Percentiles rank a stretch among this genome's conserved stretches.
Conservation (phyloP, 2,888 invertebrate genomes). For the Tachina fera region DNA sequence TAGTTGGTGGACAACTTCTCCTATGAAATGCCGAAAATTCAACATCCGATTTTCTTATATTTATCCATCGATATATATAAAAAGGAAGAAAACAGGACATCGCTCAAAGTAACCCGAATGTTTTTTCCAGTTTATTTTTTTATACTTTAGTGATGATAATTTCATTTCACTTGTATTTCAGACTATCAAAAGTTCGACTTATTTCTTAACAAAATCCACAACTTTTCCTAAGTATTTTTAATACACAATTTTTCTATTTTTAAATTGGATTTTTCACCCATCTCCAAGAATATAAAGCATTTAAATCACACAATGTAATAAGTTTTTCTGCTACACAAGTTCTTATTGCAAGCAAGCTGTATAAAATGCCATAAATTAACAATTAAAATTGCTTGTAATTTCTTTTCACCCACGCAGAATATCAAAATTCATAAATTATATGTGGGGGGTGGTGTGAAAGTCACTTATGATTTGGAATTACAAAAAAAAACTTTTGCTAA, state of each 20-base stretch:
- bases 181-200: no score
- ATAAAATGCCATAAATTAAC: slow-evolving; percentile 43
- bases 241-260: neutral
- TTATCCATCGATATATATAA: no score
- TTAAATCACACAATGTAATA: neutral
- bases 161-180: no score
- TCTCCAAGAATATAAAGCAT: neutral
- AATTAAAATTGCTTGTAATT: slow-evolving; percentile 32
- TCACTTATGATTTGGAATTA: slow-evolving; percentile 24
- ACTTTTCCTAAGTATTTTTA: neutral
- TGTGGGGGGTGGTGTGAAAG: slow-evolving; percentile 55
- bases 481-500: slow-evolving; percentile 22
- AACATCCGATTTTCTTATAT: no score
- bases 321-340: neutral
- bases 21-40: no score
- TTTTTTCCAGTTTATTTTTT: no score
- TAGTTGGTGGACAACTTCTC: no score
- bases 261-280: neutral
- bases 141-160: no score
- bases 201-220: no score
- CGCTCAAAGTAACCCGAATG: no score
- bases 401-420: slow-evolving; percentile 26
- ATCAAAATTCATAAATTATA: neutral
- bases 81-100: no score
- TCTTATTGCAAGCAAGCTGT: neutral